Evolutionary conservation across 2,113 vertebrate species (phyloP), one percentile per base, ranked within the genome.

Genomic region (Arothron firmamentum): DNA sequence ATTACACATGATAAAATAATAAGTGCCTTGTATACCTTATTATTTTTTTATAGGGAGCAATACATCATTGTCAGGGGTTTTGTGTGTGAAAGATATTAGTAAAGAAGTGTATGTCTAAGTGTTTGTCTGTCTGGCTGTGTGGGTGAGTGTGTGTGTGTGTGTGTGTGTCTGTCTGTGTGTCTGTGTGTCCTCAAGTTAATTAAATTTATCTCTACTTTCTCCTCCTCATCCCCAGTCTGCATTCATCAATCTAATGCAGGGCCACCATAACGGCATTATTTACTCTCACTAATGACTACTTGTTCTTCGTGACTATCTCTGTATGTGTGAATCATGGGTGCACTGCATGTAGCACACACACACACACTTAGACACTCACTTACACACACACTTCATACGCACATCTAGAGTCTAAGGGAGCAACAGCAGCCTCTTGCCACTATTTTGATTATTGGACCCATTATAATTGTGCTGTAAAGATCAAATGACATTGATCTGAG

Each of bases 191-290:
- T 87, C 73, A 79, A 87, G 86, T 84, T 92, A 90, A 91, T 92
- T 90, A 89, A 91, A 89, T 88, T 86, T 85, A 84, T 85, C 86
- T 84, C 83, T 77, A 62, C 59, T 70, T 77, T 79, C 71, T 85
- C 67, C 74, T 80, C 78, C 74, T 80, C 69, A 78, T 79, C 75
- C 72, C 74, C 64, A 79, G 67, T 83, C 78, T 76, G 82, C 80
- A 77, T 88, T 91, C 87, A 90, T 92, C 89, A 88, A 89, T 91
- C 86, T 88, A 78, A 70, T 71, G 73, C 50, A 74, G 34, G 77
- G 82, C 85, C 75, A 72, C 78, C 83, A 87, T 87, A 90, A 90
- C 77, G 79, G 87, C 83, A 87, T 90, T 91, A 90, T 91, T 92
- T 91, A 88, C 89, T 89, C 85, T 85, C 76, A 70, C 88, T 91